Evolutionary conservation across 1,140 invertebrate genomes (phyloP).

Genomic region (Sweltsa coloradensis): DNA sequence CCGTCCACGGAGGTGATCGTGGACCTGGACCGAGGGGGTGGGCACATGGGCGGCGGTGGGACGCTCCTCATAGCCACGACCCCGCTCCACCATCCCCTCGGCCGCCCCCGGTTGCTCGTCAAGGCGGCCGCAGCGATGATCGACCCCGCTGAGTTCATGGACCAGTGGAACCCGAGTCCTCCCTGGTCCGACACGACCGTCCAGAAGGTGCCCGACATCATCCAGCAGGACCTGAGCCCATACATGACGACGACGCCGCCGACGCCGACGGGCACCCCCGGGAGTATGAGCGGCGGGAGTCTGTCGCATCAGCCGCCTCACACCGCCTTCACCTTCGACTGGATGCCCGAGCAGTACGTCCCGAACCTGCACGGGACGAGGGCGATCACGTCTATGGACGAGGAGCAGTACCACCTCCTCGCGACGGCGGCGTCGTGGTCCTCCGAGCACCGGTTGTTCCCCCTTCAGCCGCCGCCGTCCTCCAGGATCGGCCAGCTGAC

Average conservation of each 20-base stretch:
- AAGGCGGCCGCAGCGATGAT: neutral
- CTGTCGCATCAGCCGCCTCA: conserved; percentile 30
- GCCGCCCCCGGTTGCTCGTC: neutral
- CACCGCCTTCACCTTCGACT: conserved; percentile 56
- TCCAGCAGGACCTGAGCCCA: conserved; percentile 67
- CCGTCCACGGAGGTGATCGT: conserved; percentile 22
- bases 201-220: conserved; percentile 67
- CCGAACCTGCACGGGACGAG: conserved; percentile 32
- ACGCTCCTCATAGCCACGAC: conserved; percentile 20
- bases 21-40: conserved; percentile 22
- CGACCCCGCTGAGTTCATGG: conserved; percentile 53
- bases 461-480: conserved; percentile 35
- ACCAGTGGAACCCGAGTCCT: conserved; percentile 72
- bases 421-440: conserved; percentile 17
- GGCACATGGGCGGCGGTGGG: conserved; percentile 28
- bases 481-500: conserved; percentile 19
- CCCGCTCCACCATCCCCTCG: conserved; percentile 18
- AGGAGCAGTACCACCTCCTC: conserved; percentile 13
- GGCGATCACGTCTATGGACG: conserved; percentile 17
- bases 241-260: conserved; percentile 69
- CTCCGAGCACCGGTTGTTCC: conserved; percentile 33
- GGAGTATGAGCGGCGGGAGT: conserved; percentile 20
- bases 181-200: conserved; percentile 66
- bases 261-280: conserved; percentile 60
- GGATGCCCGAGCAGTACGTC: conserved; percentile 61